Percentiles rank a stretch among this genome's conserved stretches.
Evolutionary conservation across 1,140 invertebrate genomes (phyloP).

Genomic region (Drosophila neocordata): DNA sequence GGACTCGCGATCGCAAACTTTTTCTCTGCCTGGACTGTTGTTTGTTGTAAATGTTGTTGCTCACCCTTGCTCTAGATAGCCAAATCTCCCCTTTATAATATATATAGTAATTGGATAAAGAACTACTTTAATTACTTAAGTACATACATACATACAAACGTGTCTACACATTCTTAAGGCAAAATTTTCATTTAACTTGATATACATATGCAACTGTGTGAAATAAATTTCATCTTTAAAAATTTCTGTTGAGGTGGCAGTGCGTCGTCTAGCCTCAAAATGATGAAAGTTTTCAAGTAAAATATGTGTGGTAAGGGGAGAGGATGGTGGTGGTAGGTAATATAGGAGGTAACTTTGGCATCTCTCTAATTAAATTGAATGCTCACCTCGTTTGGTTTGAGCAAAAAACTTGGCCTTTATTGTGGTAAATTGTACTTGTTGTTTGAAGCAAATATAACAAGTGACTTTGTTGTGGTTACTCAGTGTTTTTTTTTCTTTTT

Average conservation of each 20-base stretch:
- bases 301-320: not conserved
- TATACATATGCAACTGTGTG: not conserved
- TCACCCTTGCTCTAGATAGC: too few relatives aligned
- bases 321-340: not conserved
- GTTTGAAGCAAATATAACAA: not conserved
- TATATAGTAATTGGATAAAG: too few relatives aligned
- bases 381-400: conserved; percentile 31
- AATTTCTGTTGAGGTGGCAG: not conserved
- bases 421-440: conserved; percentile 47
- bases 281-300: conserved; percentile 9
- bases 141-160: too few relatives aligned
- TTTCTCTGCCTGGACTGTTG: too few relatives aligned
- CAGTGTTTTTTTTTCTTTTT: conserved; percentile 40
- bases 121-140: too few relatives aligned
- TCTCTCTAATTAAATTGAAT: conserved; percentile 56
- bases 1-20: too few relatives aligned
- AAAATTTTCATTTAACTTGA: too few relatives aligned
- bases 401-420: conserved; percentile 46
- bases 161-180: too few relatives aligned
- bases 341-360: conserved; percentile 15
- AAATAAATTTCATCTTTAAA: conserved; percentile 6
- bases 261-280: not conserved
- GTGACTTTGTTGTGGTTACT: conserved; percentile 65
- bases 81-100: too few relatives aligned
- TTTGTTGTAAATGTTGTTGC: too few relatives aligned